Conservation (phyloP, 2,113 vertebrate genomes). For the Microcebus griseorufus region DNA sequence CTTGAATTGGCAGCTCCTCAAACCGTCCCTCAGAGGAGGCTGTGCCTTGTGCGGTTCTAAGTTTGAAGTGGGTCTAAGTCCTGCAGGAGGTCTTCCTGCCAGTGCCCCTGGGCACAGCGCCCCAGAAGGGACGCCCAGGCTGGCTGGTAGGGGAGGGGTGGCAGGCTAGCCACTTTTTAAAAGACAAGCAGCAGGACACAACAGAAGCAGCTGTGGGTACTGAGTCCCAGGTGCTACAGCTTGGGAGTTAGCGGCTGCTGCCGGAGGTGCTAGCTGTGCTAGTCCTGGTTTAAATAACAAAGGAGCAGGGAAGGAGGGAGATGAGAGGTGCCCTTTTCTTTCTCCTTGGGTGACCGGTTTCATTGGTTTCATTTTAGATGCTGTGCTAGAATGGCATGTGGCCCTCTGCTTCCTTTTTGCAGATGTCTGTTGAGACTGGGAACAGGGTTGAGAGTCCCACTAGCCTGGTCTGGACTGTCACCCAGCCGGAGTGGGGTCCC, state of each 20-base stretch:
- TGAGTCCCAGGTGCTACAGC: accelerated
- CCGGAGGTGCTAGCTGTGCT: accelerated
- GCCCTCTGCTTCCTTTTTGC: background rate
- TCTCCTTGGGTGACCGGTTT: background rate
- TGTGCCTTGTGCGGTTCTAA: accelerated
- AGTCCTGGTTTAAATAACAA: no score
- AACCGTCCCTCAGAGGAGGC: accelerated
- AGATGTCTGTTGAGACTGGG: background rate
- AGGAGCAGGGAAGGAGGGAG: background rate
- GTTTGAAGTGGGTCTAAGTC: background rate
- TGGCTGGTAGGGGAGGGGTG: background rate
- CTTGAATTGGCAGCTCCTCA: no score
- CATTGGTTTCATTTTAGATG: background rate
- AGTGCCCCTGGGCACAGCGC: accelerated
- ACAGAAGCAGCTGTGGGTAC: background rate
- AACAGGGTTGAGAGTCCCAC: background rate
- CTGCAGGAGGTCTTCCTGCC: background rate
- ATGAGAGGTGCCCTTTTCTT: accelerated
- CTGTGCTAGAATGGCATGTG: background rate
- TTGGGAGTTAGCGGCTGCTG: background rate
- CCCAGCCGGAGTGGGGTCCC: no score
- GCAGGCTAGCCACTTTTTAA: no score
- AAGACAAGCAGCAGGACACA: background rate
- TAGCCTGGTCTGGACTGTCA: background rate
- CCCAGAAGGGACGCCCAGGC: background rate